phyloP scores from a whole-genome alignment of 2,797 vertebrate genomes.

The Poeciliopsis presidionis region DNA sequence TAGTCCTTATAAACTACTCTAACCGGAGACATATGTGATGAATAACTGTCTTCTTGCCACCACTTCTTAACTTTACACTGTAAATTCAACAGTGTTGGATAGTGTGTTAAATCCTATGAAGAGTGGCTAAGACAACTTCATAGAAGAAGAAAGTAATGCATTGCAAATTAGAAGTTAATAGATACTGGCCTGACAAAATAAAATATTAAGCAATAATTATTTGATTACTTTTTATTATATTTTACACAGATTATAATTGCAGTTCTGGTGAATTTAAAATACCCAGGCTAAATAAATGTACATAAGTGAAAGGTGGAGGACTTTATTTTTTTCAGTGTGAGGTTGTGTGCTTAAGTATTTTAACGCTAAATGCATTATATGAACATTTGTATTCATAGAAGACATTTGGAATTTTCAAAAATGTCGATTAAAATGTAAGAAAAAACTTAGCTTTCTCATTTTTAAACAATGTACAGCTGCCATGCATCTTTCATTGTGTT shows the following conservation, averaged over 20 bases:
- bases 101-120: neutral
- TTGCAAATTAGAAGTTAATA: neutral
- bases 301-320: neutral
- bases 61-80: neutral
- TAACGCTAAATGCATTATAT: neutral
- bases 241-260: neutral
- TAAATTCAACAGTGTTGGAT: neutral
- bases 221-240: neutral
- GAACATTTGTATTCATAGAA: neutral
- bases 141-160: neutral
- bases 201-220: neutral
- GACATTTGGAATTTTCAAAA: neutral
- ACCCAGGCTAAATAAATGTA: neutral
- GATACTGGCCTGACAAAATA: neutral
- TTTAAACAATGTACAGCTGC: neutral
- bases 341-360: neutral
- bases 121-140: neutral
- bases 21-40: neutral
- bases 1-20: neutral
- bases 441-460: neutral
- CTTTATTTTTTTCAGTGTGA: neutral
- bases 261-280: neutral
- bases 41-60: neutral
- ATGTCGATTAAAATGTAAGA: neutral
- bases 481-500: constrained; percentile 17